Conservation (phyloP, 2,113 vertebrate species). For the Oxyura jamaicensis region DNA sequence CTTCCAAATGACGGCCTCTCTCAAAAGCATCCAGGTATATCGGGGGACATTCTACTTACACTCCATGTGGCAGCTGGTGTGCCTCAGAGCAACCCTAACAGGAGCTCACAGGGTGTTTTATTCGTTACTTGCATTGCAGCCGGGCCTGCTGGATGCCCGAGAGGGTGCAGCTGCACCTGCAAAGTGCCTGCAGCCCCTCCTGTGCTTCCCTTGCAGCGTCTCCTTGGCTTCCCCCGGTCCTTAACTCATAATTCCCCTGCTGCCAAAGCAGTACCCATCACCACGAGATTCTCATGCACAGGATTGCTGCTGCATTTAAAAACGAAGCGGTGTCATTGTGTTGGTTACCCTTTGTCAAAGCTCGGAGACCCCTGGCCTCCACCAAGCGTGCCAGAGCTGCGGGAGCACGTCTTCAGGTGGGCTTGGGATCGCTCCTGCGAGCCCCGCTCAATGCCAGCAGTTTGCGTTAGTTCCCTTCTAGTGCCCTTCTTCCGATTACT, state of each 20-base stretch:
- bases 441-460: not conserved
- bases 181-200: not conserved
- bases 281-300: accelerated
- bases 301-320: not conserved
- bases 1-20: not conserved
- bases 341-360: too few relatives aligned
- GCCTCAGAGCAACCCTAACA: not conserved
- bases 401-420: not conserved
- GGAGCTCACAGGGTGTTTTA: too few relatives aligned
- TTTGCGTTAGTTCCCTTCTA: not conserved
- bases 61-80: not conserved
- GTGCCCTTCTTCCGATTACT: not conserved
- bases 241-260: not conserved
- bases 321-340: too few relatives aligned
- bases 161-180: not conserved
- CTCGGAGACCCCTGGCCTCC: not conserved
- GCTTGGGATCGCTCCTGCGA: not conserved
- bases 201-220: accelerated
- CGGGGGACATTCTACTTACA: not conserved
- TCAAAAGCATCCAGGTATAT: not conserved
- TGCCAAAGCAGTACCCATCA: not conserved
- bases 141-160: accelerated
- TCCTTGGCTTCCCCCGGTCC: not conserved
- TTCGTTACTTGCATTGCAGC: not conserved
- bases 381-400: not conserved